Conservation (phyloP, 2,888 invertebrate genomes). For the Leptodirus hochenwartii region DNA sequence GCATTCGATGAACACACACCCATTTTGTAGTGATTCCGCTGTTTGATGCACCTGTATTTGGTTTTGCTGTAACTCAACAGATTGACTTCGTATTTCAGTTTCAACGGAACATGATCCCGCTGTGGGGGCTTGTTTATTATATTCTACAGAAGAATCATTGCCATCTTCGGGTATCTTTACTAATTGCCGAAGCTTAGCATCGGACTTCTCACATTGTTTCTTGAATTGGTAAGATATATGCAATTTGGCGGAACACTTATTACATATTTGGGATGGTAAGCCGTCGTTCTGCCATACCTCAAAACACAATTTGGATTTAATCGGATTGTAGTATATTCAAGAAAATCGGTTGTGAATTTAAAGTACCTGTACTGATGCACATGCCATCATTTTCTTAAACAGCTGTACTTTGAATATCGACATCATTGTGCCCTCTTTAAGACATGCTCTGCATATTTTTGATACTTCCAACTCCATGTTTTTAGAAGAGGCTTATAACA, state of each 20-base stretch:
- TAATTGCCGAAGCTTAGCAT: slow-evolving; percentile 25
- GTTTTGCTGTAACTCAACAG: slow-evolving; percentile 9
- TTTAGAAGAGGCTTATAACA: too few species aligned
- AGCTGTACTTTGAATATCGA: slow-evolving; percentile 29
- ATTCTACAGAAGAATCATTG: slow-evolving; percentile 12
- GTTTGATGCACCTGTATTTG: slow-evolving; percentile 8
- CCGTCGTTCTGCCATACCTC: slow-evolving; percentile 31
- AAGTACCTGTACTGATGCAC: slow-evolving; percentile 27
- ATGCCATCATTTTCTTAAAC: slow-evolving; percentile 29
- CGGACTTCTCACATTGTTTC: slow-evolving; percentile 29
- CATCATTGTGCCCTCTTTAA: slow-evolving; percentile 26
- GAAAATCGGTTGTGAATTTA: too few species aligned
- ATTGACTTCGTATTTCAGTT: slow-evolving; percentile 11
- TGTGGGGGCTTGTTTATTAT: slow-evolving; percentile 7
- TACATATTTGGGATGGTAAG: slow-evolving; percentile 28
- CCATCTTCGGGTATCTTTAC: slow-evolving; percentile 14
- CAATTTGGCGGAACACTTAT: slow-evolving; percentile 28
- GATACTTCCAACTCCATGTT: slow-evolving; percentile 23
- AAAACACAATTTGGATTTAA: slow-evolving; percentile 5
- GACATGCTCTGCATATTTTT: slow-evolving; percentile 27
- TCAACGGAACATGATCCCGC: slow-evolving; percentile 12
- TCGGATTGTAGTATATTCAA: too few species aligned
- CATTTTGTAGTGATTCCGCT: slow-evolving; percentile 15
- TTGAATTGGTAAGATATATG: slow-evolving; percentile 30
- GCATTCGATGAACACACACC: slow-evolving; percentile 24